These are phyloP conservation scores for Orgyia antiqua DNA, from an alignment of 2,888 invertebrate species.

Conservation along the genomic window DNA sequence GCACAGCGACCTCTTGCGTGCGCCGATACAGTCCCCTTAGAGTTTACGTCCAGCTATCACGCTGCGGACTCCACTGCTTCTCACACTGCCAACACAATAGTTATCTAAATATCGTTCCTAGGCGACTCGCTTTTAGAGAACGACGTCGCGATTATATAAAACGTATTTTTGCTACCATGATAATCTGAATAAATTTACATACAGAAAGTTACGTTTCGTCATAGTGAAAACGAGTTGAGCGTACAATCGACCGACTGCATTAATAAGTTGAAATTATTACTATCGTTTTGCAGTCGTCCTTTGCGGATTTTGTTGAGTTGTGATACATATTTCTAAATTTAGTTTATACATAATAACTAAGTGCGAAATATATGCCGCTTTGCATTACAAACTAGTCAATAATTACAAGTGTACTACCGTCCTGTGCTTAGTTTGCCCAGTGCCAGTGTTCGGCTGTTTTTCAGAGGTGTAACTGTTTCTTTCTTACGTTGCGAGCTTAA, in stretches of 20 bases:
- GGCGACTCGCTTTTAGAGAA: constrained; percentile 51
- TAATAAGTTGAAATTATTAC: constrained; percentile 65
- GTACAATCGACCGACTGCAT: constrained; percentile 73
- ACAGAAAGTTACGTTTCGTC: constrained; percentile 44
- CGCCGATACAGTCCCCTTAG: constrained; percentile 55
- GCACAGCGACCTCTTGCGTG: constrained; percentile 65
- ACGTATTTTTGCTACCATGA: constrained; percentile 33
- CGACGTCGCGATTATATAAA: constrained; percentile 47
- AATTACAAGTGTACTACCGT: constrained; percentile 53
- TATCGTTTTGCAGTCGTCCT: constrained; percentile 56
- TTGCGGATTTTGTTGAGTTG: constrained; percentile 63
- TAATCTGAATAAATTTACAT: constrained; percentile 25
- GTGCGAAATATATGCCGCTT: constrained; percentile 38
- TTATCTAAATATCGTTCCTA: constrained; percentile 64
- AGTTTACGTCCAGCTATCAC: constrained; percentile 64
- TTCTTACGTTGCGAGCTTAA: constrained; percentile 65
- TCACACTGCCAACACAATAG: constrained; percentile 67
- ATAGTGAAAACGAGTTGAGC: constrained; percentile 51
- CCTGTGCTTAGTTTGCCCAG: constrained; percentile 71
- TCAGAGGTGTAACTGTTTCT: constrained; percentile 59
- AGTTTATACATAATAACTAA: no score
- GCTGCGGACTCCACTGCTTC: constrained; percentile 67
- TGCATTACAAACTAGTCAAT: constrained; percentile 27
- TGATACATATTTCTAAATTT: no score
- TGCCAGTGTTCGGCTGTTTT: constrained; percentile 63